Evolutionary conservation across 2,888 invertebrate species (phyloP).

Genomic region (Cephus sareptanus): DNA sequence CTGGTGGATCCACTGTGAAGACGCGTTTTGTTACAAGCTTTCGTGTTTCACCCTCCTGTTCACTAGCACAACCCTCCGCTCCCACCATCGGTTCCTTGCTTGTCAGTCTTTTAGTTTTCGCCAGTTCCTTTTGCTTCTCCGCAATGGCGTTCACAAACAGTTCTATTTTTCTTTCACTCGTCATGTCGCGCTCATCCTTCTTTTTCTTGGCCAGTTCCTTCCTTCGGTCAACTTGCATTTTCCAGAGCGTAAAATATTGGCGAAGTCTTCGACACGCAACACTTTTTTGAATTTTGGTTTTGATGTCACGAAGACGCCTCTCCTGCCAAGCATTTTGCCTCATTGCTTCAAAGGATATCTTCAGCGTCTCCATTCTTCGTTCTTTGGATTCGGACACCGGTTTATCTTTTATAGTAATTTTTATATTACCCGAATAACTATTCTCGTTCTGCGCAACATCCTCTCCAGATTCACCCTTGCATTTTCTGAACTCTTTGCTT

Average conservation of each 20-base stretch:
- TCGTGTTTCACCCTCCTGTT: background rate
- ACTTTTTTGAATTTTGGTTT: slow-evolving; percentile 37
- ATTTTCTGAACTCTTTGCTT: background rate
- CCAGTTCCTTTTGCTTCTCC: slow-evolving; percentile 47
- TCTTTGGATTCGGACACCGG: slow-evolving; percentile 29
- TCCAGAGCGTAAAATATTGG: slow-evolving; percentile 49
- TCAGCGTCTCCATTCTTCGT: slow-evolving; percentile 28
- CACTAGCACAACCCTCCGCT: background rate
- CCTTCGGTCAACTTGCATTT: slow-evolving; percentile 22
- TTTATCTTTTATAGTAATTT: slow-evolving; percentile 55
- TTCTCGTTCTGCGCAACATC: background rate
- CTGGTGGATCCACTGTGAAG: slow-evolving; percentile 40
- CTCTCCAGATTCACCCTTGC: background rate
- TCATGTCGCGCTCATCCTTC: slow-evolving; percentile 30
- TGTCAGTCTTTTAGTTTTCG: slow-evolving; percentile 13
- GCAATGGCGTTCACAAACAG: slow-evolving; percentile 52
- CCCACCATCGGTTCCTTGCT: background rate
- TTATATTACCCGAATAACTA: slow-evolving; percentile 39
- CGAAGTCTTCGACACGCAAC: slow-evolving; percentile 31
- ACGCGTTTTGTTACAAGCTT: background rate
- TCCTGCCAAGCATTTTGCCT: slow-evolving; percentile 36
- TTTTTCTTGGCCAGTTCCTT: slow-evolving; percentile 25
- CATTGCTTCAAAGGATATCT: slow-evolving; percentile 38
- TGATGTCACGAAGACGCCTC: slow-evolving; percentile 41
- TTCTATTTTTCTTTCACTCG: slow-evolving; percentile 54